Percentiles rank a stretch among this genome's conserved stretches.
phyloP scores from a whole-genome alignment of 1,140 invertebrate species.

The Pollicipes pollicipes region DNA sequence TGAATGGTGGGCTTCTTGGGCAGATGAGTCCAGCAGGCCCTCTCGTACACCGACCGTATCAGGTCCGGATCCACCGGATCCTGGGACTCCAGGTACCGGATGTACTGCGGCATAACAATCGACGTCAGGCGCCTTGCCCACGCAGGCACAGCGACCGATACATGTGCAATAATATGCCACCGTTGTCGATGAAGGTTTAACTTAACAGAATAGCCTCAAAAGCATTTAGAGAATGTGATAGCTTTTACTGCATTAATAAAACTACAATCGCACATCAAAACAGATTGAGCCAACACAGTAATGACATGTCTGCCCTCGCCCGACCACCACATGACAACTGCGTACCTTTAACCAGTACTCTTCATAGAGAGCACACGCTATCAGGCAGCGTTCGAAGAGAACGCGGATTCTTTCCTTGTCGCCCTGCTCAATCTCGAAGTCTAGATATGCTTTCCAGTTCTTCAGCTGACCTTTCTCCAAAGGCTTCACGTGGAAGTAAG shows the following conservation, averaged over 20 bases:
- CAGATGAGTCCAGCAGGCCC: conserved; percentile 83
- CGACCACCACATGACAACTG: no score
- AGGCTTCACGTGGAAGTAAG: conserved; percentile 97
- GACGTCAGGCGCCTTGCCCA: no score
- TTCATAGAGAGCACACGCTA: conserved; percentile 93
- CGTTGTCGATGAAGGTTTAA: no score
- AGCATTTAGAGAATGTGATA: no score
- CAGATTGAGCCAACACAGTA: no score
- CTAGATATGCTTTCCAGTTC: conserved; percentile 93
- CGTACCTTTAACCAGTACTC: conserved; percentile 82
- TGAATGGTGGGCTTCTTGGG: conserved; percentile 80
- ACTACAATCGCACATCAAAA: no score
- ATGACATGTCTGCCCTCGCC: no score
- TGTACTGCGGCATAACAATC: conserved; percentile 13
- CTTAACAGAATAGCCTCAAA: no score
- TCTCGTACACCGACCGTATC: conserved; percentile 60
- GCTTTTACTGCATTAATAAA: no score
- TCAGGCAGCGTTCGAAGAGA: conserved; percentile 88
- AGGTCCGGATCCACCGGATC: conserved; percentile 11
- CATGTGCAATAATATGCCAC: no score
- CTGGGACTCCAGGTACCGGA: conserved; percentile 17
- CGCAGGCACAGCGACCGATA: no score
- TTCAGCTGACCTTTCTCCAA: conserved; percentile 86
- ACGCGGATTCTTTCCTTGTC: conserved; percentile 64
- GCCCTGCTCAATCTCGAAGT: conserved; percentile 81